Conservation (phyloP, 2,888 invertebrate genomes). For the Strigamia crassipes region DNA sequence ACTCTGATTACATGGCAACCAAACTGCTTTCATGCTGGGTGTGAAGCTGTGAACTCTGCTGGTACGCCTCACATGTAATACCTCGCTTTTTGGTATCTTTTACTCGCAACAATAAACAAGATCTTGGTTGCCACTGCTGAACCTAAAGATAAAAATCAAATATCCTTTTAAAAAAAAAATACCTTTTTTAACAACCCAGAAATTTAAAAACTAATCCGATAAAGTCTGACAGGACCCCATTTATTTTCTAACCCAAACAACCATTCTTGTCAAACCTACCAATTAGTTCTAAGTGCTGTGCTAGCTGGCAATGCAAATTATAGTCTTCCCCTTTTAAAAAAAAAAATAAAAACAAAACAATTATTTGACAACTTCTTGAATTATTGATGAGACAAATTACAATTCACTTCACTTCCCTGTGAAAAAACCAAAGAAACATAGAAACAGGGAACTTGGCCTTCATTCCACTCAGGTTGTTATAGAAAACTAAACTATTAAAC, state of each 20-base stretch:
- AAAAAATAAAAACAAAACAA: background rate
- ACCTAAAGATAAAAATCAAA: background rate
- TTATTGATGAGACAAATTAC: slow-evolving; percentile 28
- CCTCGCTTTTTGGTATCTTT: background rate
- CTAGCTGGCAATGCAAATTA: slow-evolving; percentile 8
- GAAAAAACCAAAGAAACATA: background rate
- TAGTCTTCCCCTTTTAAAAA: background rate
- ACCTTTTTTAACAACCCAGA: background rate
- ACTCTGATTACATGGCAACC: slow-evolving; percentile 22
- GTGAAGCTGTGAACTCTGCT: slow-evolving; percentile 18
- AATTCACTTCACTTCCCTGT: slow-evolving; percentile 7
- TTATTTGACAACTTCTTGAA: background rate
- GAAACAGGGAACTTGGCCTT: background rate
- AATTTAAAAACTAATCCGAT: background rate
- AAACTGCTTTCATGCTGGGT: slow-evolving; percentile 13
- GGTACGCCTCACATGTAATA: background rate
- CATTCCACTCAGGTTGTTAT: background rate
- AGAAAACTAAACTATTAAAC: too few relatives aligned
- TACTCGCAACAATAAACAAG: background rate
- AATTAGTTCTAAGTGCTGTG: slow-evolving; percentile 13
- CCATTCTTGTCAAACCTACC: background rate
- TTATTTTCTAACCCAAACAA: background rate
- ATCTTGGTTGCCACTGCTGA: background rate
- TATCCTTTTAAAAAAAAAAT: background rate
- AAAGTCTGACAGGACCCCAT: slow-evolving; percentile 4